Evolutionary conservation across 2,113 vertebrate species (phyloP), one percentile per base, ranked within the genome.

Genomic region (Saguinus midas): DNA sequence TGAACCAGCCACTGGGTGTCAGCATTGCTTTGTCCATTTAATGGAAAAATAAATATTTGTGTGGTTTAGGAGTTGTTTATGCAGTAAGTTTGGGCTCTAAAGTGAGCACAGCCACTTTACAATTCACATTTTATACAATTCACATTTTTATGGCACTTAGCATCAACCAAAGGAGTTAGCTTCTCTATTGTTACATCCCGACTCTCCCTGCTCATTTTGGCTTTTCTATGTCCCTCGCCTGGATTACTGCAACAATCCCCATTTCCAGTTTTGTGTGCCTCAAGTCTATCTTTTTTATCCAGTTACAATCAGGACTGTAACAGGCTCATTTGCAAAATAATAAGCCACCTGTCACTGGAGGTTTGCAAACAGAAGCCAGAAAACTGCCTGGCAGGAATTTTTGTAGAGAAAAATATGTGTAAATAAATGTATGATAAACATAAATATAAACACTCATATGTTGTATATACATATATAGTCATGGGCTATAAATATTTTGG

Each of bases 1-100:
- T 5, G 64, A 66, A 85, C 40, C 81, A 87, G 52, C 96, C 97
- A 95, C 97, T 96, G 90, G 94, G 94, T 96, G 97, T 97, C 97
- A 98, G 95, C 87, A 90, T 96, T 97, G 97, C n/a, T 90, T 97
- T 97, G 75, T 85, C 66, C 92, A 92, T 23, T 90, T 91, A 92
- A 86, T 61, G 68, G 27, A 27, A 48, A 82, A 68, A 12, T 8
- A 55, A 40, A 3, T 37, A 48, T 57, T 82, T 93, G 9, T 88
- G 52, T n/a, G 64, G 32, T 37, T 61, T 50, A 29, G 52, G n/a
- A 95, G 32, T 37, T 87, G 79, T 92, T 94, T 82, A 70, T 27
- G 50, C n/a, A 61, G 50, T n/a, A 55, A 76, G 14, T 81, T 82
- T 79, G 52, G 64, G 25, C 73, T 55, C 37, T n/a, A 23, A 88